These are phyloP conservation scores for Sylvietta virens DNA, from an alignment of 2,113 vertebrate genomes.

Conservation along the genomic window DNA sequence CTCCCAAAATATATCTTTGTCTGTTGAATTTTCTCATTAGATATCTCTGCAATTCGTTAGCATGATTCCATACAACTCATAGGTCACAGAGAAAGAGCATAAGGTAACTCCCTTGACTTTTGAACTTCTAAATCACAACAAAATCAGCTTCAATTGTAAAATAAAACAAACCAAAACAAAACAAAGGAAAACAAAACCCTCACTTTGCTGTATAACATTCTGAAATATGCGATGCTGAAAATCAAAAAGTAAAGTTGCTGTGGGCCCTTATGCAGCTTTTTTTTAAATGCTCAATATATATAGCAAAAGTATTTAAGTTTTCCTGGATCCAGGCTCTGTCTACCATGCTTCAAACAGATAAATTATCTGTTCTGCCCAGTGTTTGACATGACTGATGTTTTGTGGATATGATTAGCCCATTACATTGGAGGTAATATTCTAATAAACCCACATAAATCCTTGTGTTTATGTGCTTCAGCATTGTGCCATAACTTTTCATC, in stretches of 20 bases:
- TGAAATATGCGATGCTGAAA: neutral
- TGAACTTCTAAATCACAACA: neutral
- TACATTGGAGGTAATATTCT: neutral
- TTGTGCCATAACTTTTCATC: neutral
- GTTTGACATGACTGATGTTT: neutral
- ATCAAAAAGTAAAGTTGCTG: neutral
- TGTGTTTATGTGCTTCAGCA: neutral
- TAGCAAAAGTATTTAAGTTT: neutral
- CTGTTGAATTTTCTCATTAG: neutral
- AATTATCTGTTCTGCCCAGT: neutral
- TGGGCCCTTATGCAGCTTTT: neutral
- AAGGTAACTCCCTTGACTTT: neutral
- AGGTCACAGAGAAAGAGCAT: neutral
- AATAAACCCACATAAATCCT: neutral
- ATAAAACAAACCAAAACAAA: neutral
- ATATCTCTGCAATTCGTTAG: neutral
- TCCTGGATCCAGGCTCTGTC: neutral
- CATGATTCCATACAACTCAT: neutral
- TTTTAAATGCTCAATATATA: neutral
- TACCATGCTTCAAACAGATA: neutral
- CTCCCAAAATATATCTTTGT: neutral
- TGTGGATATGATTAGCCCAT: neutral
- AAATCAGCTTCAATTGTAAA: neutral
- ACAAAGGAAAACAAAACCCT: rapidly evolving
- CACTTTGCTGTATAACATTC: neutral